Percentiles rank a stretch among this genome's conserved stretches.
phyloP scores from a whole-genome alignment of 2,113 vertebrate genomes.

The Laticauda laticaudata region DNA sequence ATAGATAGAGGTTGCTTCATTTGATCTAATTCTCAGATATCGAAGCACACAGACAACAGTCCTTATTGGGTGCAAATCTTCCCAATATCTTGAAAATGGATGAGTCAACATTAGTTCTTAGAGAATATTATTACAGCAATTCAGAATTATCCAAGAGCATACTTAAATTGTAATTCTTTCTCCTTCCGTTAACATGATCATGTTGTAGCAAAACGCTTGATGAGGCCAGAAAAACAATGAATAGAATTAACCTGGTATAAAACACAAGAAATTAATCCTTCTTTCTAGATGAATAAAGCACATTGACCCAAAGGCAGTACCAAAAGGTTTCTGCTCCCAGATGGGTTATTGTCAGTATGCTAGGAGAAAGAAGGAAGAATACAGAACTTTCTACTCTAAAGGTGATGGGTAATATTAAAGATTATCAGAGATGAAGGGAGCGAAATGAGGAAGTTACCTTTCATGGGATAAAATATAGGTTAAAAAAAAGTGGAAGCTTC shows the following conservation, averaged over 20 bases:
- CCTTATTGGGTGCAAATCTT: not conserved
- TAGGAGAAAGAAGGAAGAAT: not conserved
- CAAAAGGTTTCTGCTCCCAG: not conserved
- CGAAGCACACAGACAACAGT: not conserved
- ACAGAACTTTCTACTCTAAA: not conserved
- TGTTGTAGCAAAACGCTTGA: not conserved
- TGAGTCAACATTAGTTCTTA: not conserved
- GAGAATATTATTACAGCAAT: not conserved
- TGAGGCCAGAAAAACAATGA: not conserved
- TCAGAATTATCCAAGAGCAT: not conserved
- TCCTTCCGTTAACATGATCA: not conserved
- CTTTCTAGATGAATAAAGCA: not conserved
- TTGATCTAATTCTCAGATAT: not conserved
- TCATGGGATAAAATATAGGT: not conserved
- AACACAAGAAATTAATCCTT: not conserved
- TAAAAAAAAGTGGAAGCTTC: not conserved
- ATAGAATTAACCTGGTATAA: not conserved
- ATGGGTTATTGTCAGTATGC: not conserved
- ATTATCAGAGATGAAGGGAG: not conserved
- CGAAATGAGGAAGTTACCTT: not conserved
- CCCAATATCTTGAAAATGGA: not conserved
- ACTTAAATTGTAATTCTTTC: not conserved
- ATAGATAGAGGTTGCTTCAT: not conserved
- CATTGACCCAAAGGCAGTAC: not conserved
- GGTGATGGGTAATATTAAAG: not conserved